phyloP scores from a whole-genome alignment of 2,888 invertebrate genomes.

The Drosophila mimetica region DNA sequence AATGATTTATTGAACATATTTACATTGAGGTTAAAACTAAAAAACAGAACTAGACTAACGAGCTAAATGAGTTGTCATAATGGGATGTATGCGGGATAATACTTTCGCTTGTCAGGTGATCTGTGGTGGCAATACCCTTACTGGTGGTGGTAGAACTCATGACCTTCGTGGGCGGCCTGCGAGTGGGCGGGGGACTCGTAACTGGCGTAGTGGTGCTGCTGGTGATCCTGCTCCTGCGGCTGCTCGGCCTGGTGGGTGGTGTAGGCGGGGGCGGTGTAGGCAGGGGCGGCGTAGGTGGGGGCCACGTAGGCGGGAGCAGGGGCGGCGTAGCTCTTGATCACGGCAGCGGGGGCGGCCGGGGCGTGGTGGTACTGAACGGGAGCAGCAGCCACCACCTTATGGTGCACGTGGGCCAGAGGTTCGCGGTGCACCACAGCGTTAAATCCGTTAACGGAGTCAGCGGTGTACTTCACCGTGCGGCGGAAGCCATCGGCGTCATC shows the following conservation, averaged over 20 bases:
- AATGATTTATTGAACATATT: conserved; percentile 59
- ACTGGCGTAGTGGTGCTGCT: conserved; percentile 63
- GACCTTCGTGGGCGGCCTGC: conserved; percentile 63
- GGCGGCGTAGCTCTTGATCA: conserved; percentile 60
- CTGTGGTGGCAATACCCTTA: conserved; percentile 17
- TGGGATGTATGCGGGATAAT: conserved; percentile 57
- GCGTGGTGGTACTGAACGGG: conserved; percentile 73
- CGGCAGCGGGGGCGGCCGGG: conserved; percentile 49
- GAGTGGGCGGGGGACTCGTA: conserved; percentile 66
- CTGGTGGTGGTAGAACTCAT: conserved; percentile 76
- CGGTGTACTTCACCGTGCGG: conserved; percentile 83
- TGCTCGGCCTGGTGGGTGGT: conserved; percentile 54
- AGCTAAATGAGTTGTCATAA: conserved; percentile 32
- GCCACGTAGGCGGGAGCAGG: conserved; percentile 55
- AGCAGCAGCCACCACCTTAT: conserved; percentile 63
- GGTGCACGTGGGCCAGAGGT: conserved; percentile 68
- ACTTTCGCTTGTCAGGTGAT: conserved; percentile 48
- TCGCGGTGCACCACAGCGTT: conserved; percentile 83
- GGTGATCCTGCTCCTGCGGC: conserved; percentile 55
- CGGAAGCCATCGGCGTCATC: conserved; percentile 83
- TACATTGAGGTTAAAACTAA: conserved; percentile 62
- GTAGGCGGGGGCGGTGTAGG: conserved; percentile 57
- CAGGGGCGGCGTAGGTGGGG: conserved; percentile 51
- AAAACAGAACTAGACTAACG: conserved; percentile 54
- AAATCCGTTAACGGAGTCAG: conserved; percentile 83